Evolutionary conservation across 2,888 invertebrate genomes (phyloP), one percentile per base, ranked within the genome.

Genomic region (Aphelenchoides bicaudatus): DNA sequence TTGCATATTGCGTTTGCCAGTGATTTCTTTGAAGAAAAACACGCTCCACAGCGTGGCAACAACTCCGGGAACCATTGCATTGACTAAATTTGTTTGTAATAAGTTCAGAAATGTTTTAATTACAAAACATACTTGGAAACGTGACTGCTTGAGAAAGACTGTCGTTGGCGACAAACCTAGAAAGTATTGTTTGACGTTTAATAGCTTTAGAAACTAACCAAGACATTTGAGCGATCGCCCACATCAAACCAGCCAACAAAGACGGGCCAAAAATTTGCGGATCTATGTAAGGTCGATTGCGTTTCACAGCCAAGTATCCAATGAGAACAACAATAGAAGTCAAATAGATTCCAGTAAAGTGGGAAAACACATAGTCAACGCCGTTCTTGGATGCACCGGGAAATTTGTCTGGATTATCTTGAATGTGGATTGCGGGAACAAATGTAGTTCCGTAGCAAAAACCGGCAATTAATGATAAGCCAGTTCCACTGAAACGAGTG

Each of bases 31-130:
- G 68, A 82, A 83, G 54, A 81, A 75, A 49, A 82, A 66, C 6
- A 83, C 79, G 54, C 82, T 81, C 80, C 82, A 82, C 8, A 79
- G 58, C 0, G 82, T 76, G 2, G 81, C 82, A 25, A 83, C 73
- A 31, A 82, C 78, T 13, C 79, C 80, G 2, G 83, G 83, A 21
- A 79, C 63, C 68, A 82, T 80, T 21, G 70, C 66, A 6, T 72
- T 55, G 3, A 54, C n/a, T n/a, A n/a, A n/a, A n/a, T n/a, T n/a
- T n/a, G n/a, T n/a, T n/a, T 27, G 2, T 38, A 31, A 28, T 37
- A 29, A 3, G 52, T 53, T n/a, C n/a, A n/a, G n/a, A n/a, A n/a
- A 13, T 13, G 16, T 10, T 10, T 10, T n/a, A 10, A n/a, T 62
- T 51, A 8, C 10, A n/a, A 56, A 54, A n/a, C n/a, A n/a, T n/a